Conservation (phyloP, 2,797 vertebrate genomes). For the Danio jaintianensis region DNA sequence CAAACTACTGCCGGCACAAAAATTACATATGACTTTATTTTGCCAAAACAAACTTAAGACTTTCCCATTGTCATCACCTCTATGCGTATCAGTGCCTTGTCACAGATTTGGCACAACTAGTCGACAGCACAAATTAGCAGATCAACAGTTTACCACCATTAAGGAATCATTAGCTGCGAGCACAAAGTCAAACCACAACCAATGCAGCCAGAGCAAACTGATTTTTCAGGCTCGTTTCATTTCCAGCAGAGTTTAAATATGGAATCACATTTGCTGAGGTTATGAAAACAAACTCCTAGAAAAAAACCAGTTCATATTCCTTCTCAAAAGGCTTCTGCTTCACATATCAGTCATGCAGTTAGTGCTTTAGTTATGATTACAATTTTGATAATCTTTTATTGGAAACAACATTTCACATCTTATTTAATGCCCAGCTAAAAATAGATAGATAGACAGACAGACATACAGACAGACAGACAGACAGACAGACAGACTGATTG, state of each 20-base stretch:
- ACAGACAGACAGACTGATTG: too few relatives aligned
- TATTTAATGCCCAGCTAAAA: too few relatives aligned
- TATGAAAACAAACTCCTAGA: constrained; percentile 27
- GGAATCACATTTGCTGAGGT: constrained; percentile 17
- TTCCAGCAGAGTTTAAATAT: constrained; percentile 2
- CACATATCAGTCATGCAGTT: background rate
- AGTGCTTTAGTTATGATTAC: background rate
- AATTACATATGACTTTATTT: background rate
- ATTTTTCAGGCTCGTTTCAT: constrained; percentile 19
- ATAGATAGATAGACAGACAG: too few relatives aligned
- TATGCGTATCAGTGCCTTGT: background rate
- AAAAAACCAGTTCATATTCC: background rate
- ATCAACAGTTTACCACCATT: background rate
- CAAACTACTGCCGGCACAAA: background rate
- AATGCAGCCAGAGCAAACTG: background rate
- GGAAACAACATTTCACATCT: too few relatives aligned
- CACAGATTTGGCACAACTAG: background rate
- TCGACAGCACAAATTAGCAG: background rate
- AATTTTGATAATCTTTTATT: too few relatives aligned
- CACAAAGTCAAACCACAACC: background rate
- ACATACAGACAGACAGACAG: too few relatives aligned
- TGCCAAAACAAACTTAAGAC: constrained; percentile 3
- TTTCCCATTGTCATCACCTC: background rate
- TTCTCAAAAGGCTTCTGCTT: background rate
- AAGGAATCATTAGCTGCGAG: background rate